Percentiles rank a stretch among this genome's conserved stretches.
phyloP scores from a whole-genome alignment of 1,140 invertebrate species.

The Mesaphorura yosii region DNA sequence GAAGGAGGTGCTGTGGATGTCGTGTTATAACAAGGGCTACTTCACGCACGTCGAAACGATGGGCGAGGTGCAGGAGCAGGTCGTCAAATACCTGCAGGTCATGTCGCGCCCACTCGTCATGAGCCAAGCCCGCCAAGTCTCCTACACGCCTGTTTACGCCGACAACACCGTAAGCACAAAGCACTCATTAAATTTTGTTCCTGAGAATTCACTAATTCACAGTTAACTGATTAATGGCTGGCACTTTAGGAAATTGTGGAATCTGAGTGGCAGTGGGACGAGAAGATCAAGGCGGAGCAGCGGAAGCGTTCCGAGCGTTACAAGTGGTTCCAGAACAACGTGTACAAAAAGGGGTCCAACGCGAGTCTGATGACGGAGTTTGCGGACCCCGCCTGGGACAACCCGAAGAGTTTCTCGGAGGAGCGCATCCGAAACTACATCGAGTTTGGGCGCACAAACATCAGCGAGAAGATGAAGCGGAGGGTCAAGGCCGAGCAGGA shows the following conservation, averaged over 20 bases:
- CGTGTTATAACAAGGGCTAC: conserved; percentile 89
- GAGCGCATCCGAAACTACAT: background rate
- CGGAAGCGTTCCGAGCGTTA: conserved; percentile 44
- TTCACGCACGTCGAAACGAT: conserved; percentile 85
- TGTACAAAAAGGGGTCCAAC: background rate
- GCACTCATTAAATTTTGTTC: background rate
- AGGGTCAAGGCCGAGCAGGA: background rate
- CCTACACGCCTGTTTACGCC: conserved; percentile 87
- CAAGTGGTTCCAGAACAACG: conserved; percentile 20
- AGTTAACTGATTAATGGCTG: too few species aligned
- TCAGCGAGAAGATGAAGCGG: background rate
- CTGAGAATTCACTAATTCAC: background rate
- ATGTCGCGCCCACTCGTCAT: conserved; percentile 76
- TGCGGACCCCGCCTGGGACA: background rate
- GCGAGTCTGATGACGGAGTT: background rate
- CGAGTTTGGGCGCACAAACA: background rate
- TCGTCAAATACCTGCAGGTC: conserved; percentile 80
- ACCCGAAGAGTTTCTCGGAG: background rate
- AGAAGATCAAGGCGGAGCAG: conserved; percentile 62
- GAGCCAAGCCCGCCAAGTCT: conserved; percentile 61
- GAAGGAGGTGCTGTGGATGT: conserved; percentile 89
- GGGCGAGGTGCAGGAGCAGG: conserved; percentile 87
- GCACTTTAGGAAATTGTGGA: conserved; percentile 67
- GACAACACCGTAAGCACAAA: conserved; percentile 68
- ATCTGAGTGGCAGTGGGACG: conserved; percentile 78